A percentile compares a stretch with the other conserved stretches of the same genome.
Conservation (phyloP, 1,140 invertebrate genomes). For the Cherax destructor region DNA sequence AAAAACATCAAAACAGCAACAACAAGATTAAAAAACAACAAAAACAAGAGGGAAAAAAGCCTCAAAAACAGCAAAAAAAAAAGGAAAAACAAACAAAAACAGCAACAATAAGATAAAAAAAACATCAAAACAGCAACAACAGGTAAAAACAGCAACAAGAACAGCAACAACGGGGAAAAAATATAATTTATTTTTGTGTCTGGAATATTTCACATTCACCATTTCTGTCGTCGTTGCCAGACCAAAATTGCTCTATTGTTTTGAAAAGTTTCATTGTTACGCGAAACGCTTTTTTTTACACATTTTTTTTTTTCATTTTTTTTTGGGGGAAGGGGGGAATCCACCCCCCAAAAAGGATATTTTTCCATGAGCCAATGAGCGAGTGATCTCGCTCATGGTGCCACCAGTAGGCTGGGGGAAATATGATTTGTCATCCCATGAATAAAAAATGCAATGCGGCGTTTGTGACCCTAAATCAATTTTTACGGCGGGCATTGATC, state of each 20-base stretch:
- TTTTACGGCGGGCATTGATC: slow-evolving; percentile 39
- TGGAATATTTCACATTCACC: neutral
- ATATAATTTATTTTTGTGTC: neutral
- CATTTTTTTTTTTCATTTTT: neutral
- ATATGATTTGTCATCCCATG: slow-evolving; percentile 43
- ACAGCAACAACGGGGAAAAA: neutral
- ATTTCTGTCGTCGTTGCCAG: slow-evolving; percentile 35
- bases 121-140: too few species aligned
- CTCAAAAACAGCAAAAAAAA: too few species aligned
- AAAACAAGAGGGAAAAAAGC: too few species aligned
- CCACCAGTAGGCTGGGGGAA: slow-evolving; percentile 4
- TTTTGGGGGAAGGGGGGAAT: neutral
- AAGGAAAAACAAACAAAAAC: too few species aligned
- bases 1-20: too few species aligned
- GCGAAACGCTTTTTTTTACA: neutral
- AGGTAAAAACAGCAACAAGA: neutral
- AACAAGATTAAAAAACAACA: too few species aligned
- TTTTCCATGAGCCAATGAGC: neutral
- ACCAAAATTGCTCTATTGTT: slow-evolving; percentile 38
- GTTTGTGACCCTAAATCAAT: slow-evolving; percentile 38
- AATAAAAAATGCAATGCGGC: slow-evolving; percentile 47
- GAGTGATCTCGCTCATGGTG: neutral
- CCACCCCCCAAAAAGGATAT: neutral
- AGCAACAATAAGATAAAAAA: too few species aligned
- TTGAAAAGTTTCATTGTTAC: slow-evolving; percentile 17